These are phyloP conservation scores for Sinohyriopsis cumingii DNA, from an alignment of 2,888 invertebrate genomes.

Conservation along the genomic window DNA sequence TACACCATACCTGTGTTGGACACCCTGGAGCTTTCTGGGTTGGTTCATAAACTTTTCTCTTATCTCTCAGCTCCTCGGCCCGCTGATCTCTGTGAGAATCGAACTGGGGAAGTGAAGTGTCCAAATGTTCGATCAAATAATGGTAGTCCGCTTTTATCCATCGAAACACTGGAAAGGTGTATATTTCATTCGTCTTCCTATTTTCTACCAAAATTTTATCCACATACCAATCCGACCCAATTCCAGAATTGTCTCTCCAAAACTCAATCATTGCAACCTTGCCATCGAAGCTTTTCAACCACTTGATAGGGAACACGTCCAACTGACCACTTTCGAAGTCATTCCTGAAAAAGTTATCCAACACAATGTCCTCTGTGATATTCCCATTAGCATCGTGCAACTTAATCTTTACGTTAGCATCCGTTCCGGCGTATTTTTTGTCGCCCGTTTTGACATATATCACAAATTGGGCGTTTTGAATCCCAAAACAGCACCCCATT, in stretches of 20 bases:
- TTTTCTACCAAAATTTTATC: conserved; percentile 62
- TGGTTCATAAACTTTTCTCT: conserved; percentile 58
- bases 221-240: conserved; percentile 71
- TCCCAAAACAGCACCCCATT: conserved; percentile 37
- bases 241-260: conserved; percentile 69
- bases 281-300: conserved; percentile 36
- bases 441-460: conserved; percentile 73
- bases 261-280: conserved; percentile 65
- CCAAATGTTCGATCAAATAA: conserved; percentile 69
- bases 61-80: conserved; percentile 66
- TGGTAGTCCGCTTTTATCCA: conserved; percentile 70
- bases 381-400: conserved; percentile 68
- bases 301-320: conserved; percentile 61
- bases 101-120: conserved; percentile 70
- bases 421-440: conserved; percentile 69
- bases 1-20: conserved; percentile 53
- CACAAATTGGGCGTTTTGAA: conserved; percentile 31
- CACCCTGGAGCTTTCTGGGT: conserved; percentile 40
- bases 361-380: conserved; percentile 59
- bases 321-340: conserved; percentile 70
- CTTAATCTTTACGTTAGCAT: conserved; percentile 70
- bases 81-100: conserved; percentile 67
- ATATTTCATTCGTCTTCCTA: conserved; percentile 46
- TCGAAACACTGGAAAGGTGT: conserved; percentile 70
- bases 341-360: conserved; percentile 66